Evolutionary conservation across 2,113 vertebrate genomes (phyloP).

Genomic region (Bubo scandiacus): DNA sequence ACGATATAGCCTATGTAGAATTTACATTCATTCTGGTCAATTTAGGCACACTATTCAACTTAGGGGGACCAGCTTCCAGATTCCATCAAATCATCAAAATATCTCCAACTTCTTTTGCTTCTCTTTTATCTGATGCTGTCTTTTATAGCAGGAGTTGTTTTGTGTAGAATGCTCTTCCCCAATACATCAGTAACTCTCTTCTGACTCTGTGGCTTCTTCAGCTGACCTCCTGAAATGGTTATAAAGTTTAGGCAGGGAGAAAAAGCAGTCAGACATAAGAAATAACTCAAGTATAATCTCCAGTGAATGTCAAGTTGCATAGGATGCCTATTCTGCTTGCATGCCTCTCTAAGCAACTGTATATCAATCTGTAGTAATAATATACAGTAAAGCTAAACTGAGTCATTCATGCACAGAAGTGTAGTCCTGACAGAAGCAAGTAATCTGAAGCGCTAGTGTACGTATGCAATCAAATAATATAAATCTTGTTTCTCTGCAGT

Average conservation of each 20-base stretch:
- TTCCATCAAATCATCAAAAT: not conserved
- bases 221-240: not conserved
- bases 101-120: not conserved
- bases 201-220: not conserved
- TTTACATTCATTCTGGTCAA: not conserved
- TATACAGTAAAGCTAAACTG: not conserved
- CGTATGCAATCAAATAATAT: not conserved
- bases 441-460: not conserved
- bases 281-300: not conserved
- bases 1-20: not conserved
- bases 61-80: not conserved
- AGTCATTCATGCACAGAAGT: not conserved
- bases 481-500: not conserved
- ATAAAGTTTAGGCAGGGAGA: not conserved
- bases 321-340: not conserved
- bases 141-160: not conserved
- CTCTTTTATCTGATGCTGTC: not conserved
- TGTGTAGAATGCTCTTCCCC: not conserved
- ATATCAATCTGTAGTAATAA: not conserved
- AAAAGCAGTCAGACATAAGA: not conserved
- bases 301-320: not conserved
- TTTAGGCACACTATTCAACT: not conserved
- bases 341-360: not conserved
- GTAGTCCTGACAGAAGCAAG: not conserved
- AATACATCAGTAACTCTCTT: not conserved